phyloP scores from a whole-genome alignment of 2,797 vertebrate species.

The Enteromius argenteus region DNA sequence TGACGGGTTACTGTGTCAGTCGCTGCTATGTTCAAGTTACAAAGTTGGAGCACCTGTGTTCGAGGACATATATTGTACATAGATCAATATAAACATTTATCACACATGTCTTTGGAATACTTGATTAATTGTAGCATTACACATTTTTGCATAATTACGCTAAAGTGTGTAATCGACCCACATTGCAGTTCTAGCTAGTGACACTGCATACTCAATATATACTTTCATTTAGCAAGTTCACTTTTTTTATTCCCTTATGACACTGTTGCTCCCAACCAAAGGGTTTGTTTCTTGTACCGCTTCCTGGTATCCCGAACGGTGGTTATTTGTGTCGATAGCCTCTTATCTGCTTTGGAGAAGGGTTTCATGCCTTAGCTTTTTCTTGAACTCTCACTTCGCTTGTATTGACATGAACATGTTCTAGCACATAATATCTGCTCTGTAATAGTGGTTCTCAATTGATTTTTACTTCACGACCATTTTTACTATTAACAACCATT shows the following conservation, averaged over 20 bases:
- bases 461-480: not conserved
- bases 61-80: constrained; percentile 15
- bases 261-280: constrained; percentile 36
- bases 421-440: not conserved
- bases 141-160: not conserved
- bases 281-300: not conserved
- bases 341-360: constrained; percentile 32
- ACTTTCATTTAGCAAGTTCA: not conserved
- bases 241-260: not conserved
- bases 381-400: not conserved
- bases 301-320: not conserved
- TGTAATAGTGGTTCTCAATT: not conserved
- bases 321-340: not conserved
- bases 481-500: not conserved
- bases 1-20: constrained; percentile 51
- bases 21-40: constrained; percentile 50
- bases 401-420: not conserved
- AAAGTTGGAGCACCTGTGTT: constrained; percentile 39
- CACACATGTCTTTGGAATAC: not conserved
- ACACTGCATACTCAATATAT: not conserved
- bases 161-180: not conserved
- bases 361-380: not conserved
- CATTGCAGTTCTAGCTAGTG: not conserved
- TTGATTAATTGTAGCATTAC: not conserved
- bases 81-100: not conserved